phyloP scores from a whole-genome alignment of 1,140 invertebrate genomes.

The Drosophila simulans region DNA sequence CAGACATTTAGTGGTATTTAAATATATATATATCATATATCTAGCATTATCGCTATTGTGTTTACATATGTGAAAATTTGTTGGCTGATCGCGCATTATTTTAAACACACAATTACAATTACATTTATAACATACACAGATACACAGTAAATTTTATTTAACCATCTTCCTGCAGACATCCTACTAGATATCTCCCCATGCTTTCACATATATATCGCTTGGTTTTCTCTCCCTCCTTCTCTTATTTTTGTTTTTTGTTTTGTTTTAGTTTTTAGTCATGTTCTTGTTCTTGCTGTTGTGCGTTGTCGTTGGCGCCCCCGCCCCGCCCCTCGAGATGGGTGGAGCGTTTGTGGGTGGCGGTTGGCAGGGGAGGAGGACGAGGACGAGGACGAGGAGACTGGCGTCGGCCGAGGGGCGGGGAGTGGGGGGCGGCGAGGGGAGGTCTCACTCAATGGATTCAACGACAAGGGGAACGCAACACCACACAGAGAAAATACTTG shows the following conservation, averaged over 20 bases:
- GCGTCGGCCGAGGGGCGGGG: slow-evolving; percentile 1
- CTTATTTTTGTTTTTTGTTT: slow-evolving; percentile 12
- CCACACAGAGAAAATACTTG: slow-evolving; percentile 19
- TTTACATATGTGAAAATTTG: slow-evolving; percentile 19
- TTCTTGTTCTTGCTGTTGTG: slow-evolving; percentile 23
- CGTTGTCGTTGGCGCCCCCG: slow-evolving; percentile 45
- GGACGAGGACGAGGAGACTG: neutral
- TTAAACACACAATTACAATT: slow-evolving; percentile 49
- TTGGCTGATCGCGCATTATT: slow-evolving; percentile 37
- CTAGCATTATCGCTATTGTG: slow-evolving; percentile 40
- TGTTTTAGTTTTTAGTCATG: neutral
- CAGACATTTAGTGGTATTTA: slow-evolving; percentile 34
- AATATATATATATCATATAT: slow-evolving; percentile 30
- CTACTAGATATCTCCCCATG: slow-evolving; percentile 23
- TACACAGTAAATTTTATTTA: slow-evolving; percentile 55
- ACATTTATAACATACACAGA: slow-evolving; percentile 53
- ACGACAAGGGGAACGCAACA: slow-evolving; percentile 30
- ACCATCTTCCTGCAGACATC: slow-evolving; percentile 20
- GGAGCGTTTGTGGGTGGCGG: neutral
- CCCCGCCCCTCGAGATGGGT: slow-evolving; percentile 2
- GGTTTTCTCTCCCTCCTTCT: neutral
- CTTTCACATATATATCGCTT: slow-evolving; percentile 1
- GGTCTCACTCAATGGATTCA: slow-evolving; percentile 41
- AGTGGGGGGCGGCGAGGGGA: slow-evolving; percentile 9
- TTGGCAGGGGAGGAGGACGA: neutral